Conservation (phyloP, 2,113 vertebrate genomes). For the Archocentrus centrarchus region DNA sequence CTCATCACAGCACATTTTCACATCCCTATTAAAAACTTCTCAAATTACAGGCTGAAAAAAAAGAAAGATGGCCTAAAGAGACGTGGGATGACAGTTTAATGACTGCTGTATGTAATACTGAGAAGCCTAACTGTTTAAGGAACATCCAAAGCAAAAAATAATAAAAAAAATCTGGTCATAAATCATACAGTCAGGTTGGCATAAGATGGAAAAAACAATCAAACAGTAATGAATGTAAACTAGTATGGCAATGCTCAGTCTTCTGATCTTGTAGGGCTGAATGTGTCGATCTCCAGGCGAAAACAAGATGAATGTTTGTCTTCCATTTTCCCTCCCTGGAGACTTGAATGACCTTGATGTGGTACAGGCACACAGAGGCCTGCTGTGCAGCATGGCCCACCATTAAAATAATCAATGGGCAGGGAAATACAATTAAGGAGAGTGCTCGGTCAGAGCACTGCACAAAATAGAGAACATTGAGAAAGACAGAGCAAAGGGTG, state of each 20-base stretch:
- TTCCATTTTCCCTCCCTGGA: slow-evolving; percentile 37
- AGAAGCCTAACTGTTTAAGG: background rate
- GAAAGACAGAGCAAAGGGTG: background rate
- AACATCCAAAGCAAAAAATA: background rate
- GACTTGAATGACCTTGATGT: slow-evolving; percentile 50
- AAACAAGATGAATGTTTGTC: background rate
- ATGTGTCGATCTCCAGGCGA: slow-evolving; percentile 1
- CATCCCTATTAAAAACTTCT: slow-evolving; percentile 18
- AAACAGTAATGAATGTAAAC: background rate
- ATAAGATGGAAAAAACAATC: background rate
- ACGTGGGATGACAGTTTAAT: slow-evolving; percentile 47
- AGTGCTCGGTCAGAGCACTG: slow-evolving; percentile 65
- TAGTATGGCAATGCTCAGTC: background rate
- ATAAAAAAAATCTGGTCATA: fast-evolving
- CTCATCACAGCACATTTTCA: slow-evolving; percentile 26
- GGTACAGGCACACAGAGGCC: slow-evolving; percentile 1
- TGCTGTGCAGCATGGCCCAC: slow-evolving; percentile 43
- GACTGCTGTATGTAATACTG: background rate
- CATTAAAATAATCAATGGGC: slow-evolving; percentile 77
- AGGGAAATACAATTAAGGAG: slow-evolving; percentile 77
- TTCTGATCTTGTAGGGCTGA: slow-evolving; percentile 3
- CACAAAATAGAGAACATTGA: slow-evolving; percentile 17
- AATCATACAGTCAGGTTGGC: background rate
- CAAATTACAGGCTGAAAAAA: slow-evolving; percentile 19
- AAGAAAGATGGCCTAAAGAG: slow-evolving; percentile 18